A percentile compares a stretch with the other conserved stretches of the same genome.
Conservation (phyloP, 2,113 vertebrate species). For the Caranx ignobilis region DNA sequence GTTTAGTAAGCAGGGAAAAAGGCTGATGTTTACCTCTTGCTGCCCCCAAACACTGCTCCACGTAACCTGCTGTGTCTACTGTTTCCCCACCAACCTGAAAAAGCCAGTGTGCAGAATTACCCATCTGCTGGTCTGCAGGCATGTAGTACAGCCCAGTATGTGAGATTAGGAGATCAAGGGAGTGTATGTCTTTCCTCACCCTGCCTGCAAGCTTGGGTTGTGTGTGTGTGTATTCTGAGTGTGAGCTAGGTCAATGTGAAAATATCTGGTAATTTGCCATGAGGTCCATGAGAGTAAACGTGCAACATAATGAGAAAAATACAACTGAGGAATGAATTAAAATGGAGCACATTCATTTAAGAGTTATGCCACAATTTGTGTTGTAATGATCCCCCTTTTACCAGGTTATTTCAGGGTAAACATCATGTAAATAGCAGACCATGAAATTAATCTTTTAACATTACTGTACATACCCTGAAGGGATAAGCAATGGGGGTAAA, state of each 20-base stretch:
- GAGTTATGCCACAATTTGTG: conserved; percentile 17
- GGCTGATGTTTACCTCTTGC: conserved; percentile 66
- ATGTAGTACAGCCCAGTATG: conserved; percentile 29
- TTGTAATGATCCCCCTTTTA: conserved; percentile 40
- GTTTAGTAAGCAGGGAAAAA: conserved; percentile 60
- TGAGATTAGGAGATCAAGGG: conserved; percentile 61
- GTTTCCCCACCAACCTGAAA: conserved; percentile 49
- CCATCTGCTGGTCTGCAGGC: conserved; percentile 50
- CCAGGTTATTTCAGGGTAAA: conserved; percentile 51
- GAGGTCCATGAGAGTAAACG: conserved; percentile 4
- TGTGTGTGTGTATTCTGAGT: conserved; percentile 5
- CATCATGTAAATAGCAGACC: conserved; percentile 44
- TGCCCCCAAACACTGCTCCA: conserved; percentile 51
- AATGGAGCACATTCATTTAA: conserved; percentile 24
- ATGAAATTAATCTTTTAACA: conserved; percentile 62
- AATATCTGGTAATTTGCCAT: conserved; percentile 18
- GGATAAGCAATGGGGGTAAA: conserved; percentile 27
- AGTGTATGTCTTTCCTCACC: conserved; percentile 28
- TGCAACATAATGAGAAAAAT: conserved; percentile 13
- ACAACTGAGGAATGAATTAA: background rate
- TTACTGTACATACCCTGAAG: conserved; percentile 54
- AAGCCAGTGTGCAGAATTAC: conserved; percentile 33
- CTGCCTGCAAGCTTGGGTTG: conserved; percentile 12
- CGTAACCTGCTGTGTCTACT: conserved; percentile 56
- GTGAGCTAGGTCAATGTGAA: conserved; percentile 25